phyloP scores from a whole-genome alignment of 2,888 invertebrate genomes.

The Rhorus exstirpatorius region DNA sequence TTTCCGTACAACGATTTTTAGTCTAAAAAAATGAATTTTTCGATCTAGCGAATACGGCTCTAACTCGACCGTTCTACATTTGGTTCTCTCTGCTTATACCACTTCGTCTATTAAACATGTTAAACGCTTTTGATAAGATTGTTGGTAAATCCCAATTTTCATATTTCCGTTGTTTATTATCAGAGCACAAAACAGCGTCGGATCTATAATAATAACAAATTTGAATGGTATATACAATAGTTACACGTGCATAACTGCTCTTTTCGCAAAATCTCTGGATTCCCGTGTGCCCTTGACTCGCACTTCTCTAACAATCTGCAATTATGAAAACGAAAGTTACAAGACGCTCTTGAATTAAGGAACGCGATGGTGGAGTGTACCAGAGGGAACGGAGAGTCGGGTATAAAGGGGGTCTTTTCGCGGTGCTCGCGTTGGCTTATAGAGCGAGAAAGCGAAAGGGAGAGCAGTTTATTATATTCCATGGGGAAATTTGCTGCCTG shows the following conservation, averaged over 20 bases:
- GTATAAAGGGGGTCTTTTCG: slow-evolving; percentile 54
- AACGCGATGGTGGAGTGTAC: slow-evolving; percentile 39
- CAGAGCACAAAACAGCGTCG: not conserved
- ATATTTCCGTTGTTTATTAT: not conserved
- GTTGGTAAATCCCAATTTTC: not conserved
- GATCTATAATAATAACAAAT: not conserved
- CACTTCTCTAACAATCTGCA: slow-evolving; percentile 73
- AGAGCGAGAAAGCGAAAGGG: slow-evolving; percentile 48
- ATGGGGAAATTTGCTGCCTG: slow-evolving; percentile 68
- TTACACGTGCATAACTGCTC: not conserved
- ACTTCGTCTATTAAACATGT: not conserved
- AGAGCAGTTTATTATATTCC: slow-evolving; percentile 72
- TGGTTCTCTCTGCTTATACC: no score
- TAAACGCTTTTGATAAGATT: no score
- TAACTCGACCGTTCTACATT: no score
- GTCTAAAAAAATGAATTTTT: not conserved
- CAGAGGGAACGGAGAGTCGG: slow-evolving; percentile 38
- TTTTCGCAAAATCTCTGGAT: slow-evolving; percentile 35
- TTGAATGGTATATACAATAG: not conserved
- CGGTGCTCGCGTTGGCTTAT: slow-evolving; percentile 37
- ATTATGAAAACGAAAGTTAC: slow-evolving; percentile 76
- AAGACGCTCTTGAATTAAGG: slow-evolving; percentile 73
- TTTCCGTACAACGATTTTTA: no score
- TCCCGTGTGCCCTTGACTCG: slow-evolving; percentile 37
- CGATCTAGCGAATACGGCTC: not conserved